Evolutionary conservation across 2,113 vertebrate species (phyloP).

Genomic region (Cyrtonyx montezumae): DNA sequence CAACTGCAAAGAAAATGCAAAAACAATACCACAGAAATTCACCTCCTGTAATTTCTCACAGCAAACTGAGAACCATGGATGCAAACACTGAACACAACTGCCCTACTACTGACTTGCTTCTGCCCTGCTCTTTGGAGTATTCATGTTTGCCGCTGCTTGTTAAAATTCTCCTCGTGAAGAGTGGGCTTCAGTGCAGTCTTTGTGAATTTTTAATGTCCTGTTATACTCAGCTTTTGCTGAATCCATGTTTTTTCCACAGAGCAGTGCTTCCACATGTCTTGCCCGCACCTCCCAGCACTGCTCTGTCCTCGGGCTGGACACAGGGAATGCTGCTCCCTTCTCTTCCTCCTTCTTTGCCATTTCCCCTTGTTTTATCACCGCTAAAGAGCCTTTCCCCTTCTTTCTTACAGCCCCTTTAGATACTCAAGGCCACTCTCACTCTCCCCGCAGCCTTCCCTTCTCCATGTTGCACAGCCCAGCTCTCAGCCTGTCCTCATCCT

Average conservation of each 20-base stretch:
- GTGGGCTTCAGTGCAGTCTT: background rate
- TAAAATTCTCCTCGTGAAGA: background rate
- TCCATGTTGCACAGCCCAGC: too few species aligned
- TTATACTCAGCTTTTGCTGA: conserved; percentile 55
- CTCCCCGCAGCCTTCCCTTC: too few species aligned
- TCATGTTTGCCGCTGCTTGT: background rate
- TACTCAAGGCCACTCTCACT: too few species aligned
- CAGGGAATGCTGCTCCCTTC: background rate
- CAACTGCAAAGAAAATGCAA: background rate
- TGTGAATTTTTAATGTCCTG: conserved; percentile 61
- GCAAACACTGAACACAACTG: background rate
- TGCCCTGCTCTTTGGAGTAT: background rate
- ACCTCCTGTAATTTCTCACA: background rate
- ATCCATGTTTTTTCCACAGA: background rate
- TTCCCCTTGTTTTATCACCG: too few species aligned
- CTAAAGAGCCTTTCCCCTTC: too few species aligned
- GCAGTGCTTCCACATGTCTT: rapidly evolving
- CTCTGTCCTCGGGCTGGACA: background rate
- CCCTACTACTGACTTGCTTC: background rate
- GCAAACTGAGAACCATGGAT: background rate
- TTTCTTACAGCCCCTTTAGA: too few species aligned
- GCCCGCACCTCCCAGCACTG: background rate
- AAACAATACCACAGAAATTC: background rate
- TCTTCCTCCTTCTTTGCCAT: too few species aligned
- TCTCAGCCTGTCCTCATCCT: too few species aligned